A percentile compares a stretch with the other conserved stretches of the same genome.
Conservation (phyloP, 2,888 invertebrate species). For the Acleris emargana region DNA sequence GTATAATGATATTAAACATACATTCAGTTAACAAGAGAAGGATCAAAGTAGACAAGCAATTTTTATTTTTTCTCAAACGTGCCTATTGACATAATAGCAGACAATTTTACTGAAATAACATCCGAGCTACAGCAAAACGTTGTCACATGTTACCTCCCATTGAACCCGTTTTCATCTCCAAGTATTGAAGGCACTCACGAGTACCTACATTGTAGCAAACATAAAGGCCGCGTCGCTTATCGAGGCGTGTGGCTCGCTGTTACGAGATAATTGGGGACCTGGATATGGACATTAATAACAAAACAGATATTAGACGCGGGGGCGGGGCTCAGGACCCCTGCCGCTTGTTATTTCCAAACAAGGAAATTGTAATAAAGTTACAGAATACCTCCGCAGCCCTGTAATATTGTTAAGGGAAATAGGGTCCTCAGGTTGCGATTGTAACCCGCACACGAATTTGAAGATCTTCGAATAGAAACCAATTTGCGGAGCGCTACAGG, state of each 20-base stretch:
- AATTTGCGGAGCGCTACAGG: slow-evolving; percentile 30
- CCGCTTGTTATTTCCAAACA: slow-evolving; percentile 67
- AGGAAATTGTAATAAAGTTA: slow-evolving; percentile 73
- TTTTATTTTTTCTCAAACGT: too few relatives aligned
- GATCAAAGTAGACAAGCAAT: too few relatives aligned
- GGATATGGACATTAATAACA: slow-evolving; percentile 76
- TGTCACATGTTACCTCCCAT: background rate
- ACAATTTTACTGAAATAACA: too few relatives aligned
- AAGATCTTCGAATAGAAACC: slow-evolving; percentile 29
- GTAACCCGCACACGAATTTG: slow-evolving; percentile 43
- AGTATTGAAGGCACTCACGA: slow-evolving; percentile 7
- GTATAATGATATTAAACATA: too few relatives aligned
- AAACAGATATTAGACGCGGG: slow-evolving; percentile 70
- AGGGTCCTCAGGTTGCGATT: slow-evolving; percentile 54
- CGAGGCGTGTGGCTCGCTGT: slow-evolving; percentile 52
- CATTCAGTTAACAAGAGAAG: too few relatives aligned
- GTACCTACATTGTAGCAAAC: slow-evolving; percentile 48
- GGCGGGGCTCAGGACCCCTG: slow-evolving; percentile 58
- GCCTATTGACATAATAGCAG: too few relatives aligned
- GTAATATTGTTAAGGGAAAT: slow-evolving; percentile 68
- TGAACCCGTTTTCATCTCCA: slow-evolving; percentile 12
- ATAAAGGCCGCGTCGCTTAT: slow-evolving; percentile 51
- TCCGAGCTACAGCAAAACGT: background rate
- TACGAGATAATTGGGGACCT: slow-evolving; percentile 72
- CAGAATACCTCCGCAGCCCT: slow-evolving; percentile 58